A percentile compares a stretch with the other conserved stretches of the same genome.
Conservation (phyloP, 2,888 invertebrate genomes). For the Stenoptilia bipunctidactyla region DNA sequence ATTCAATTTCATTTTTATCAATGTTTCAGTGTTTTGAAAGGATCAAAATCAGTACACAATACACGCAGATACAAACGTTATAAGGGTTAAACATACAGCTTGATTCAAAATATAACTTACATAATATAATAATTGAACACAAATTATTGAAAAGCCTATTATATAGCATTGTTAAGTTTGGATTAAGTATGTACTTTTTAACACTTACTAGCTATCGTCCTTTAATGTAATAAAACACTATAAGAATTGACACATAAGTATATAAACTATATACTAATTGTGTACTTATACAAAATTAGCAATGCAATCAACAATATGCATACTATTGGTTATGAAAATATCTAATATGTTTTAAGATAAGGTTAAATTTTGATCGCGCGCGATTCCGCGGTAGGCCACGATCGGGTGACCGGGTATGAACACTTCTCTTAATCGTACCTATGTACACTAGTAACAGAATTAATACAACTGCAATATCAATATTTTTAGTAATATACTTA, state of each 20-base stretch:
- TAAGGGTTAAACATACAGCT: too few relatives aligned
- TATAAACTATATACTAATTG: slow-evolving; percentile 73
- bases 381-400: slow-evolving; percentile 15
- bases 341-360: slow-evolving; percentile 46
- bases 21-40: not conserved
- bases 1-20: not conserved
- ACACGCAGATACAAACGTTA: too few relatives aligned
- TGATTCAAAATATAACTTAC: too few relatives aligned
- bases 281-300: slow-evolving; percentile 69
- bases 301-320: slow-evolving; percentile 65
- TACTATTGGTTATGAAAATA: slow-evolving; percentile 67
- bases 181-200: slow-evolving; percentile 37
- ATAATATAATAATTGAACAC: slow-evolving; percentile 19
- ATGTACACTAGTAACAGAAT: slow-evolving; percentile 49
- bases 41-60: too few relatives aligned
- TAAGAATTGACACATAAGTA: slow-evolving; percentile 74
- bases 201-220: slow-evolving; percentile 69
- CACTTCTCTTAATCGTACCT: slow-evolving; percentile 6
- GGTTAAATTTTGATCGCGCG: slow-evolving; percentile 37
- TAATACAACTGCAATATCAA: slow-evolving; percentile 44
- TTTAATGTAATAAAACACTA: slow-evolving; percentile 71
- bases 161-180: slow-evolving; percentile 46
- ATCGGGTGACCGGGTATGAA: slow-evolving; percentile 7
- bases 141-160: slow-evolving; percentile 40
- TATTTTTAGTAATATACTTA: not conserved